Evolutionary conservation across 2,888 invertebrate genomes (phyloP).

Genomic region (Lasioglossum figueresi): DNA sequence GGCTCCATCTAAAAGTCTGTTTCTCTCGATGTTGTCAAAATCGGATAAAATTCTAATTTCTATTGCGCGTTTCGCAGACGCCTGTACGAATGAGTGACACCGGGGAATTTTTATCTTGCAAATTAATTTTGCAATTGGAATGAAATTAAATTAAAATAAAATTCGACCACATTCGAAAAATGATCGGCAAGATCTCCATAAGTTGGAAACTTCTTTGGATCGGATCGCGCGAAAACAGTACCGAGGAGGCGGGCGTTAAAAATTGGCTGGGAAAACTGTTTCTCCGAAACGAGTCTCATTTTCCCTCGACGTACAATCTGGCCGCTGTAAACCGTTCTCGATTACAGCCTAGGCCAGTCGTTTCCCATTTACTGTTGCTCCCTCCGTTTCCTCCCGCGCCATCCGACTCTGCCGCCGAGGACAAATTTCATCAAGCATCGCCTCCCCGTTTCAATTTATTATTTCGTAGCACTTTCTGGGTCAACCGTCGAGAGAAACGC

Average conservation of each 20-base stretch:
- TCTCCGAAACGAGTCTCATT: constrained; percentile 12
- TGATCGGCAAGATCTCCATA: too few relatives aligned
- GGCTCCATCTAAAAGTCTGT: too few relatives aligned
- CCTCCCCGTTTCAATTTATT: constrained; percentile 27
- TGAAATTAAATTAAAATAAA: too few relatives aligned
- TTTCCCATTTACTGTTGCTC: constrained; percentile 16
- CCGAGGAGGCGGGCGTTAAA: background rate
- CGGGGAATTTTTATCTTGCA: too few relatives aligned
- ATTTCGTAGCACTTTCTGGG: background rate
- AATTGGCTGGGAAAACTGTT: background rate
- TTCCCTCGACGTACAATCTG: constrained; percentile 8
- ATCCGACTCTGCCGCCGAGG: background rate
- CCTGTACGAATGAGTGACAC: too few relatives aligned
- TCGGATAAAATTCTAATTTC: too few relatives aligned
- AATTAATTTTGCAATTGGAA: too few relatives aligned
- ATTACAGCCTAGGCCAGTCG: constrained; percentile 10
- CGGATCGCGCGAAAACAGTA: background rate
- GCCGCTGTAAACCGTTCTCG: constrained; percentile 25
- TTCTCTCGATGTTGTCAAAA: too few relatives aligned
- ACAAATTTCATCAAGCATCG: constrained; percentile 25
- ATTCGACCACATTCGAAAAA: too few relatives aligned
- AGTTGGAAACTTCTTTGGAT: too few relatives aligned
- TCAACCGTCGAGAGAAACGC: background rate
- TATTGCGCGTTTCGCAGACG: too few relatives aligned
- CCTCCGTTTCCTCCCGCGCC: constrained; percentile 3